Percentiles rank a stretch among this genome's conserved stretches.
Conservation (phyloP, 2,888 invertebrate species). For the Craniophora ligustri region DNA sequence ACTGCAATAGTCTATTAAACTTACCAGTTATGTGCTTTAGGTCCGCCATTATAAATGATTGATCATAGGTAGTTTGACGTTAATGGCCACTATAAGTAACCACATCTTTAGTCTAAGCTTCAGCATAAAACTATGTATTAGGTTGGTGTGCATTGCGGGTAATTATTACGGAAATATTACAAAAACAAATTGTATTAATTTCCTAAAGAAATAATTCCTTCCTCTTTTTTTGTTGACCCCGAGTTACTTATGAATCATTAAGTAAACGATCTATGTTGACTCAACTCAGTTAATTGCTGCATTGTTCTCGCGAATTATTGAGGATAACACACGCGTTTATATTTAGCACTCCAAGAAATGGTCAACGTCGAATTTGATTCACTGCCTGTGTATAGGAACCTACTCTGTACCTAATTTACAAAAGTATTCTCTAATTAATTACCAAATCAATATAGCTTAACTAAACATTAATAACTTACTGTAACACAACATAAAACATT, state of each 20-base stretch:
- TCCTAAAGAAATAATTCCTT: constrained; percentile 39
- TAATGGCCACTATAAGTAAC: neutral
- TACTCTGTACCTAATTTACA: no score
- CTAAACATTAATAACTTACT: no score
- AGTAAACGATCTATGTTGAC: constrained; percentile 65
- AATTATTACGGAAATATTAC: neutral
- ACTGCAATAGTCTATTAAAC: constrained; percentile 13
- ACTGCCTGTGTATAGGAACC: constrained; percentile 2
- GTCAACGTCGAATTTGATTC: constrained; percentile 32
- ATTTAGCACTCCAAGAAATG: constrained; percentile 52
- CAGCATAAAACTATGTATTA: neutral
- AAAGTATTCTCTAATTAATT: no score
- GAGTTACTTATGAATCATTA: constrained; percentile 61
- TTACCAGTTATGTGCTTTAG: neutral
- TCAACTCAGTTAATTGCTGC: constrained; percentile 65
- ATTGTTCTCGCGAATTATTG: constrained; percentile 67
- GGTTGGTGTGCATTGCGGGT: neutral
- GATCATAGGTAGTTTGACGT: constrained; percentile 2
- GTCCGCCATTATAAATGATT: constrained; percentile 10
- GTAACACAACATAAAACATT: no score
- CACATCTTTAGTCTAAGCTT: neutral
- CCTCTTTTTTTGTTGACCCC: constrained; percentile 39
- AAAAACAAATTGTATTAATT: constrained; percentile 2
- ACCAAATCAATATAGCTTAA: no score
- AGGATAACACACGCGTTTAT: constrained; percentile 57